Evolutionary conservation across 2,888 invertebrate genomes (phyloP), one percentile per base, ranked within the genome.

Genomic region (Apamea monoglypha): DNA sequence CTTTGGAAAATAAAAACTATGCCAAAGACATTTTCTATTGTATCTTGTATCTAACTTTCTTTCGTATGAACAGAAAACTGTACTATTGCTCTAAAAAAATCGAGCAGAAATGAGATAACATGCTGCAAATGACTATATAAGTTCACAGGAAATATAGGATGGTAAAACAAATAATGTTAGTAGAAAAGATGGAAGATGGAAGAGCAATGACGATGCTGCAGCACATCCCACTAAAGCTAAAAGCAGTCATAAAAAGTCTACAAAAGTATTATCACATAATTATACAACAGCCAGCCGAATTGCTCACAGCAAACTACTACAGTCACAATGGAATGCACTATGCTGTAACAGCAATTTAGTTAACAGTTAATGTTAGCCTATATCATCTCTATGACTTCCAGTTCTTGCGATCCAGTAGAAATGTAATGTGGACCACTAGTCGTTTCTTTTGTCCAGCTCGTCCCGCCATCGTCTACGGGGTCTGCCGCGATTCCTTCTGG

Each of bases 271-370:
- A 25, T 53, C 29, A 63, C 44, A 44, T 1, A 4, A 47, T 83
- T 76, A 70, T 81, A 59, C 69, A 80, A 81, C 56, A 56, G 12
- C 25, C 14, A 76, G 14, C 14, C 16, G 25, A 32, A 21, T 25
- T 50, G 18, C 1, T 25, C 2, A 74, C 3, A 67, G 12, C 32
- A 73, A 47, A 36, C 14, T 47, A 10, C 50, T 59, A 72, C 63
- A 69, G 53, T 69, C 29, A n/a, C 2, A 59, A 67, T 74, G 50
- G 29, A 84, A 72, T 74, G 16, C n/a, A n/a, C 7, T 7, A 36
- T 81, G 64, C 29, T 71, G 66, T 85, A 81, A 85, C 44, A 76
- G 8, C 3, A 32, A 67, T 40, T 50, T 12, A 67, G 32, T 16
- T 66, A 67, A 66, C 32, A 64, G 29, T 47, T 56, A 25, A 25